These are phyloP conservation scores for Sapajus apella DNA, from an alignment of 2,113 vertebrate species.

Conservation along the genomic window DNA sequence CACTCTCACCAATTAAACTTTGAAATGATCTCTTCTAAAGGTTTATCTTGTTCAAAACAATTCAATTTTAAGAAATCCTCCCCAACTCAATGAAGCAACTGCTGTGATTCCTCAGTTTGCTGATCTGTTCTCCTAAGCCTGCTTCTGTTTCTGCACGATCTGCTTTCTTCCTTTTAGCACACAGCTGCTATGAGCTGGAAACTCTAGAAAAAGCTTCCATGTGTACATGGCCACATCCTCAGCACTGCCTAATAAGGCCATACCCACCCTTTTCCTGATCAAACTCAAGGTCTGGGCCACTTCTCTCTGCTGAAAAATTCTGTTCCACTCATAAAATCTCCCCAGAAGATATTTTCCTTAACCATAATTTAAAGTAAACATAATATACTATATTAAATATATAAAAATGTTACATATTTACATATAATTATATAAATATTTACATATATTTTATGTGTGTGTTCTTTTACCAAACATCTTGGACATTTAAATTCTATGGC, in stretches of 20 bases:
- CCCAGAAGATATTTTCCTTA: background rate
- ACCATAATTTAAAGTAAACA: background rate
- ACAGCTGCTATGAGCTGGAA: background rate
- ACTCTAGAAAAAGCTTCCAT: background rate
- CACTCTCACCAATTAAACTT: background rate
- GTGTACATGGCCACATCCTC: rapidly evolving
- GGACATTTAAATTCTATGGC: background rate
- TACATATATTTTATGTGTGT: background rate
- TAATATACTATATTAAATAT: background rate
- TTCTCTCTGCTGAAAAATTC: background rate
- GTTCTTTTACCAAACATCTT: background rate
- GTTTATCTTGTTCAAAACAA: background rate
- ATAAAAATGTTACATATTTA: background rate
- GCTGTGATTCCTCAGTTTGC: background rate
- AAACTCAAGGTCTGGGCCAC: background rate
- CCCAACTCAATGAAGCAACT: background rate
- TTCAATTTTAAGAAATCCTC: background rate
- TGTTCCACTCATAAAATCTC: conserved; percentile 31
- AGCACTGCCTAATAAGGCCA: background rate
- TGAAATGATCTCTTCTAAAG: background rate
- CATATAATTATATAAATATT: background rate
- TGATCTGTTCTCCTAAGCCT: background rate
- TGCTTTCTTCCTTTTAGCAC: background rate
- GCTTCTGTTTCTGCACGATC: background rate
- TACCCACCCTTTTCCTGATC: background rate